Base-by-base conservation (phyloP, 2,888 invertebrate species). In the Eretmocerus hayati region DNA sequence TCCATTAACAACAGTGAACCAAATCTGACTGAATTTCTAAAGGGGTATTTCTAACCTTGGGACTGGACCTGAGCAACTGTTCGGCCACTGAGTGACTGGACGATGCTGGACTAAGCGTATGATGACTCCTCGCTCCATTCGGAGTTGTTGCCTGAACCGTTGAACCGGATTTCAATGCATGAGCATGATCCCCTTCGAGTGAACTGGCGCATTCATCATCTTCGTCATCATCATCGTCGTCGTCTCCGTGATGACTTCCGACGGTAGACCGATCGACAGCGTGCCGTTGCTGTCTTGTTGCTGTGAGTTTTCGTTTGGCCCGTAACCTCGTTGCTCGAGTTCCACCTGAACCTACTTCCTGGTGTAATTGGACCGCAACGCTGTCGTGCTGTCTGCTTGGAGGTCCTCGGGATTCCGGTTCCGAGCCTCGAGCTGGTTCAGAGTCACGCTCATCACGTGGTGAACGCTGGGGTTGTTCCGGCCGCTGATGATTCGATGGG, bases 241-340 rank as follows among this genome's bases (percentile, higher is more conserved):
- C 76, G 26, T 80, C 69, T 48, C 53, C 2, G 72, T 72, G 0
- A 65, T n/a, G 5, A 5, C n/a, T 5, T 13, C 11, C 33, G n/a
- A 33, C 33, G n/a, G n/a, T n/a, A n/a, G n/a, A n/a, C n/a, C n/a
- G n/a, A n/a, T n/a, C n/a, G n/a, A n/a, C n/a, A n/a, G n/a, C n/a
- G n/a, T n/a, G n/a, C n/a, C n/a, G n/a, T n/a, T n/a, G n/a, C n/a
- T n/a, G n/a, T 53, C n/a, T n/a, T 2, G 72, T 72, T 0, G 65
- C 61, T 3, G 77, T 75, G 38, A 77, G 75, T 70, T 83, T 83
- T 46, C 84, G 74, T 62, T 84, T 84, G 47, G 77, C 78, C 45
- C 83, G 11, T 3, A 20, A 21, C 42, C 30, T 62, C 3, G 62
- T 48, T 2, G 62, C 54, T 19, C 64, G 66, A 0, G 65, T 55